Percentiles rank a stretch among this genome's conserved stretches.
Evolutionary conservation across 1,140 invertebrate genomes (phyloP).

Genomic region (Chionoecetes opilio): DNA sequence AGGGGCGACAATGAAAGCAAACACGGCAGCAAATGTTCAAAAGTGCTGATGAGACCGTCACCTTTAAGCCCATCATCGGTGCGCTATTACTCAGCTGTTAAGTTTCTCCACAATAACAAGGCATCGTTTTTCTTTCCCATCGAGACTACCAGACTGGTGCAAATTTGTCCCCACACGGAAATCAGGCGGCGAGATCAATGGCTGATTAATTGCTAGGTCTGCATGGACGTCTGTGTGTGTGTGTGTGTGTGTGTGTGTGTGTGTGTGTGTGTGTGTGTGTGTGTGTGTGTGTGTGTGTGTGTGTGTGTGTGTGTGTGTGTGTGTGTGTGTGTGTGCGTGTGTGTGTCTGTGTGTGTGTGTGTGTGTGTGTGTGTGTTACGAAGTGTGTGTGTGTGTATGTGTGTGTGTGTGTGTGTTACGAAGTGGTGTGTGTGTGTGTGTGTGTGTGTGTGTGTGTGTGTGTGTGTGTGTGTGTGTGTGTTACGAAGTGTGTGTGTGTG

Average conservation of each 20-base stretch:
- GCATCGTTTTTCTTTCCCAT: background rate
- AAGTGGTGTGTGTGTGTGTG: background rate
- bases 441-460: constrained; percentile 20
- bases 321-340: no score
- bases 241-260: constrained; percentile 14
- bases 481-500: no score
- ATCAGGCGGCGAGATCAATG: background rate
- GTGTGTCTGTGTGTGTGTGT: no score
- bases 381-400: background rate
- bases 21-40: background rate
- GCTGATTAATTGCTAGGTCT: background rate
- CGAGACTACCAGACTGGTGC: background rate
- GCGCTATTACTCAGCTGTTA: constrained; percentile 35
- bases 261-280: constrained; percentile 27
- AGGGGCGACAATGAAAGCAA: no score
- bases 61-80: constrained; percentile 32
- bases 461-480: constrained; percentile 27
- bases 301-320: background rate
- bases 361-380: no score
- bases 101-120: constrained; percentile 5
- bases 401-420: background rate
- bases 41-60: background rate
- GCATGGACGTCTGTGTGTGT: background rate
- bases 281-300: background rate
- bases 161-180: constrained; percentile 5